Evolutionary conservation across 2,113 vertebrate genomes (phyloP), one percentile per base, ranked within the genome.

Genomic region (Brachyistius frenatus): DNA sequence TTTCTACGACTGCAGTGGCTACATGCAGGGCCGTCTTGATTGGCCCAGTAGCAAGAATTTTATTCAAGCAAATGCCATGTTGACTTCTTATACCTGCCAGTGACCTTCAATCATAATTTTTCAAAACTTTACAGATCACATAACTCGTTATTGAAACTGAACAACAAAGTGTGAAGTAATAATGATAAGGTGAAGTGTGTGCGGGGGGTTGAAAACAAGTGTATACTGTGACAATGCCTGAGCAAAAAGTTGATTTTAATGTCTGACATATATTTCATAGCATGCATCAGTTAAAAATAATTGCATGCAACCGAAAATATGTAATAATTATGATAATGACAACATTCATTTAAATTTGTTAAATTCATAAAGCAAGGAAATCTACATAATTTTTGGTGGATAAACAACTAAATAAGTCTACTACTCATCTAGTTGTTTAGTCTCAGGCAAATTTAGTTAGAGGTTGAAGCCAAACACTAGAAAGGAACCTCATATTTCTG

Each of bases 401-500:
- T 58, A 52, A 73, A 44, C 46, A 50, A 30, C n/a, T n/a, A 52
- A 39, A 53, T 66, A 30, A 57, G 15, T 49, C n/a, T 35, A 37
- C n/a, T 46, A 46, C 55, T 56, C 2, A 41, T 77, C 80, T 69
- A 83, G 49, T 55, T 79, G 57, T 73, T 76, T 56, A 72, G 44
- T 69, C 39, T 67, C 33, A 6, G 4, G 57, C 44, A 72, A 81
- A 77, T 41, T 75, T 44, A 81, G 62, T 52, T 41, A 11, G 56
- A 74, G 52, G 69, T 80, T 79, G 74, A 11, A 46, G 50, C 81
- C 68, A 54, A 70, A 82, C 55, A 49, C 37, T 47, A 50, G 47
- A 72, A 58, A 41, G 37, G 8, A 71, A 80, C 74, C 80, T 76
- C 61, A 70, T 73, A 91, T 85, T 86, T 81, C 63, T 81, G 81